Evolutionary conservation across 2,797 vertebrate species (phyloP).

Genomic region (Coluber constrictor): DNA sequence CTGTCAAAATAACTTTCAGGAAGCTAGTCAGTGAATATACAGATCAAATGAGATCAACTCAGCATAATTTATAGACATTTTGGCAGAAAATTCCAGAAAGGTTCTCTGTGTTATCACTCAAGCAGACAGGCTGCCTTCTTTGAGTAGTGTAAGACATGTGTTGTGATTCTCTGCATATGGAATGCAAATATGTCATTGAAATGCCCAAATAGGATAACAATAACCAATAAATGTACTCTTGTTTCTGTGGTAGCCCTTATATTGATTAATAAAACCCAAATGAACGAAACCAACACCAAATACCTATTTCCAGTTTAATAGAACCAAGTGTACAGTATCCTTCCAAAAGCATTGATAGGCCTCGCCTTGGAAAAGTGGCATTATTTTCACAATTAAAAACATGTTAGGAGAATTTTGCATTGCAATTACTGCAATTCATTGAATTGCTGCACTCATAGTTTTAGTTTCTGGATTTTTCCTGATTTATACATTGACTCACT

Average conservation of each 20-base stretch:
- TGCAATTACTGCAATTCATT: conserved; percentile 28
- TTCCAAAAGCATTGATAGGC: conserved; percentile 48
- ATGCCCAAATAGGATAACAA: conserved; percentile 64
- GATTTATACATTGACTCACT: conserved; percentile 24
- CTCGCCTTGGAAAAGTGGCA: conserved; percentile 22
- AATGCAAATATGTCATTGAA: conserved; percentile 66
- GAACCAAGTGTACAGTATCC: conserved; percentile 51
- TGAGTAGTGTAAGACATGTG: conserved; percentile 54
- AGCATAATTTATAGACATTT: conserved; percentile 11
- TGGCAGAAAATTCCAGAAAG: not conserved
- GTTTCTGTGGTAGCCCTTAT: conserved; percentile 53
- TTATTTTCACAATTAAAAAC: conserved; percentile 54
- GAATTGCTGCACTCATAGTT: not conserved
- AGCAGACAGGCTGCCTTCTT: conserved; percentile 3
- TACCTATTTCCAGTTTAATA: conserved; percentile 58
- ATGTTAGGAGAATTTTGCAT: conserved; percentile 27
- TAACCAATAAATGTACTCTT: conserved; percentile 68
- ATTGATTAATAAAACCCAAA: conserved; percentile 50
- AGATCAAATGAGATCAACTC: conserved; percentile 36
- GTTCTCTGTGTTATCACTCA: conserved; percentile 16
- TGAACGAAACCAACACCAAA: conserved; percentile 25
- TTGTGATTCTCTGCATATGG: conserved; percentile 51
- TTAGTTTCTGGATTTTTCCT: conserved; percentile 38
- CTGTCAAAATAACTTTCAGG: conserved; percentile 51
- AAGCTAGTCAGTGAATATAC: conserved; percentile 38